These are phyloP conservation scores for Xestia xanthographa DNA, from an alignment of 2,888 invertebrate species.

Conservation along the genomic window DNA sequence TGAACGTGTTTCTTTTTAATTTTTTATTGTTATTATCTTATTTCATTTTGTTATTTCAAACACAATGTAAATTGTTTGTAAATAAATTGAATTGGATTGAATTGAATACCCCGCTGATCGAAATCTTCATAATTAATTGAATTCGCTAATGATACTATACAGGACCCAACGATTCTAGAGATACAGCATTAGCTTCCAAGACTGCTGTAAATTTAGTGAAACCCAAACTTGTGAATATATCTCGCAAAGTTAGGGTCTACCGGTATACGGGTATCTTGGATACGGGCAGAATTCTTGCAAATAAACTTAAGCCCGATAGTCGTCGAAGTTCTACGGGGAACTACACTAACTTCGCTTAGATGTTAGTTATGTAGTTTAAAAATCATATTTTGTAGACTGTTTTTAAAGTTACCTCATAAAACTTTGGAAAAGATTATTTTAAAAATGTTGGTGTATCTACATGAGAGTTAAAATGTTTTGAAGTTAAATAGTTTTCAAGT, in stretches of 20 bases:
- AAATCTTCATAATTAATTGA: not conserved
- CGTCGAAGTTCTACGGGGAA: slow-evolving; percentile 43
- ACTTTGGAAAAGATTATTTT: slow-evolving; percentile 24
- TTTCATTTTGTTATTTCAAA: no score
- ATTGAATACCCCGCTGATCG: not conserved
- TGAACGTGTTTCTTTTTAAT: no score
- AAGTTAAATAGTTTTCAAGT: slow-evolving; percentile 1
- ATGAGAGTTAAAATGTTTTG: not conserved
- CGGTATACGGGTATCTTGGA: slow-evolving; percentile 44
- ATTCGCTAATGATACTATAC: not conserved
- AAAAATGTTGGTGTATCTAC: slow-evolving; percentile 4
- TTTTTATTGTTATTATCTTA: no score
- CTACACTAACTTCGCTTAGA: slow-evolving; percentile 42
- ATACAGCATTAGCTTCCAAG: slow-evolving; percentile 13
- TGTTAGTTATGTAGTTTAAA: slow-evolving; percentile 48
- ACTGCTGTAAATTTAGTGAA: slow-evolving; percentile 14
- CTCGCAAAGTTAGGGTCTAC: slow-evolving; percentile 44
- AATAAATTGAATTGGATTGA: no score
- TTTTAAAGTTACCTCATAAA: slow-evolving; percentile 26
- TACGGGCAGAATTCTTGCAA: slow-evolving; percentile 55
- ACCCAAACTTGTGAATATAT: slow-evolving; percentile 44
- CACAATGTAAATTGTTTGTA: no score
- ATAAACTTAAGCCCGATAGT: slow-evolving; percentile 55
- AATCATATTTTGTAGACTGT: slow-evolving; percentile 48
- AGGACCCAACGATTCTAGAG: not conserved